These are phyloP conservation scores for Vultur gryphus DNA, from an alignment of 2,797 vertebrate genomes.

Conservation along the genomic window DNA sequence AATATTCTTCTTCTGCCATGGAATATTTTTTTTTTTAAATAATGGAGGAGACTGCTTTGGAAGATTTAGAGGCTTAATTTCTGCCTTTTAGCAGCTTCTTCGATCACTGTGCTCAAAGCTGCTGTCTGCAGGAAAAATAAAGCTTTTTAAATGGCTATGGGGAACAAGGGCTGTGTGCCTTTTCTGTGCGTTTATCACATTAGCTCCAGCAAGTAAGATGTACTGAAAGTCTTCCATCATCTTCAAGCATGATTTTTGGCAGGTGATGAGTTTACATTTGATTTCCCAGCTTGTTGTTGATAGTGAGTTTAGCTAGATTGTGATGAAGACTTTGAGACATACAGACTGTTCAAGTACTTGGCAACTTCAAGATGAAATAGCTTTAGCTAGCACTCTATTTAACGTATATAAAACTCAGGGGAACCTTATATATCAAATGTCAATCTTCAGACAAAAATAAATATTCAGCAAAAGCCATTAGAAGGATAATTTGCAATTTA, in stretches of 20 bases:
- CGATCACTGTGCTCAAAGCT: neutral
- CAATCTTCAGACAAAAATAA: neutral
- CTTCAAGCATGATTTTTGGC: neutral
- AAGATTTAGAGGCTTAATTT: neutral
- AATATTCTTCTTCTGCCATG: neutral
- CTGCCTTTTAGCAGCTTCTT: neutral
- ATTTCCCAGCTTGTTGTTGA: neutral
- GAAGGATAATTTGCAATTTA: neutral
- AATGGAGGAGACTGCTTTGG: neutral
- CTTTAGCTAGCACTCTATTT: neutral
- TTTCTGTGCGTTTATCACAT: neutral
- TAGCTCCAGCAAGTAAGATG: neutral
- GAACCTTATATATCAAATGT: neutral
- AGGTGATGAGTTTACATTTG: neutral
- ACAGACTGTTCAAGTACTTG: neutral
- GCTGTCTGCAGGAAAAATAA: neutral
- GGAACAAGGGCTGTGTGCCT: neutral
- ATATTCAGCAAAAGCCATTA: neutral
- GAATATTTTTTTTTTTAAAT: neutral
- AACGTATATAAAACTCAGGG: neutral
- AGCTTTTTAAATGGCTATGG: neutral
- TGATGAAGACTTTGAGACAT: neutral
- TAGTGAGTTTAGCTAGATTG: neutral
- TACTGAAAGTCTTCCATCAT: neutral
- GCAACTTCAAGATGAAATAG: neutral